phyloP scores from a whole-genome alignment of 1,140 invertebrate genomes.

The Calephelis virginiensis region DNA sequence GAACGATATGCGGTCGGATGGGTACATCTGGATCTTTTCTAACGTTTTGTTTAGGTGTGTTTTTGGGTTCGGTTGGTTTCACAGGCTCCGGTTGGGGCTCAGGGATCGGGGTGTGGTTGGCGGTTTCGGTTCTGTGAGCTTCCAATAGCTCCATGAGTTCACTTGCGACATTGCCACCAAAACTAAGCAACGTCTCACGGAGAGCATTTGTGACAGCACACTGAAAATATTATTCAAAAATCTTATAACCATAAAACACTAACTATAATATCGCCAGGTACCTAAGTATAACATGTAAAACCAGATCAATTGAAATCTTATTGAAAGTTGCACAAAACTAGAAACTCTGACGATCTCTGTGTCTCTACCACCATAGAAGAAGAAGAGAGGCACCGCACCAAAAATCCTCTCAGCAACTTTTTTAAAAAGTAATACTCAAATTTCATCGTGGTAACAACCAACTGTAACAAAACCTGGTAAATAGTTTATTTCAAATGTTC shows the following conservation, averaged over 20 bases:
- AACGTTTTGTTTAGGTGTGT: conserved; percentile 18
- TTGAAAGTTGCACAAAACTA: too few relatives aligned
- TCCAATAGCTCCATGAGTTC: conserved; percentile 58
- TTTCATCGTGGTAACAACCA: too few relatives aligned
- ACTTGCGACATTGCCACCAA: conserved; percentile 60
- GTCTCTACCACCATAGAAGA: too few relatives aligned
- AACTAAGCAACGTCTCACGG: conserved; percentile 67
- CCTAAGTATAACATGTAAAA: too few relatives aligned
- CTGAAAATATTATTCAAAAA: conserved; percentile 37
- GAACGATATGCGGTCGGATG: conserved; percentile 14
- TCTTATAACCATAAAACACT: neutral
- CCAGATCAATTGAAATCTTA: too few relatives aligned
- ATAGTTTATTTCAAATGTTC: too few relatives aligned
- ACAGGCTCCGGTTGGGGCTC: conserved; percentile 28
- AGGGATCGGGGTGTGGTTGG: conserved; percentile 24
- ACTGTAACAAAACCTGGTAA: too few relatives aligned
- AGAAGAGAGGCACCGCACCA: too few relatives aligned
- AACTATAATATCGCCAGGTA: too few relatives aligned
- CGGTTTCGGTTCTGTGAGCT: conserved; percentile 27
- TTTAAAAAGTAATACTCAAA: too few relatives aligned
- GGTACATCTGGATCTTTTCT: conserved; percentile 15
- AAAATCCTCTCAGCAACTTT: too few relatives aligned
- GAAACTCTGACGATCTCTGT: too few relatives aligned
- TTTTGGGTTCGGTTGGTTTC: conserved; percentile 30
- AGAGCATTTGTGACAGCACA: conserved; percentile 72